phyloP scores from a whole-genome alignment of 2,797 vertebrate species.

The Sandelia bainsii region DNA sequence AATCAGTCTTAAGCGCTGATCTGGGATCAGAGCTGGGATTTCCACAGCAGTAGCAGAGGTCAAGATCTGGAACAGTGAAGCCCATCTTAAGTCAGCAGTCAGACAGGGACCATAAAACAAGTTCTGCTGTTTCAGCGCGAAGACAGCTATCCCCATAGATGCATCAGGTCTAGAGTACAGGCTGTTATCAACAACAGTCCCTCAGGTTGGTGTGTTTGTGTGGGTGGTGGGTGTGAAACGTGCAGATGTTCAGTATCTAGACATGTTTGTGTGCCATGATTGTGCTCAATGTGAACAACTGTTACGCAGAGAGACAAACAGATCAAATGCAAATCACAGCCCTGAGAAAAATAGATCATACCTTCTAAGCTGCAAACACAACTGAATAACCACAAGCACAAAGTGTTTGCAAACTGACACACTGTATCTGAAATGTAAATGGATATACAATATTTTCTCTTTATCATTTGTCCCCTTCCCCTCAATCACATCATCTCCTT shows the following conservation, averaged over 20 bases:
- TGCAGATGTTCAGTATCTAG: slow-evolving; percentile 37
- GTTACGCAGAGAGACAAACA: slow-evolving; percentile 20
- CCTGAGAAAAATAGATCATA: slow-evolving; percentile 8
- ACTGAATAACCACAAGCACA: slow-evolving; percentile 27
- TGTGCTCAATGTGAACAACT: slow-evolving; percentile 19
- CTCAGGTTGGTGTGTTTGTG: slow-evolving; percentile 38
- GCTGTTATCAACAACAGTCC: slow-evolving; percentile 66
- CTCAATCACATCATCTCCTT: slow-evolving; percentile 9
- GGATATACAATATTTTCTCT: neutral
- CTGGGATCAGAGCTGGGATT: slow-evolving; percentile 68
- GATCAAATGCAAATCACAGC: slow-evolving; percentile 14
- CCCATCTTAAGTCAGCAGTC: slow-evolving; percentile 57
- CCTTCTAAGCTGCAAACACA: neutral
- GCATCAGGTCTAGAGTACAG: slow-evolving; percentile 66
- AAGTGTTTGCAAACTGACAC: slow-evolving; percentile 9
- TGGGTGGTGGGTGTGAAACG: slow-evolving; percentile 48
- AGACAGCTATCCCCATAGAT: slow-evolving; percentile 44
- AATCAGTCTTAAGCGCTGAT: slow-evolving; percentile 67
- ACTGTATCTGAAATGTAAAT: slow-evolving; percentile 9
- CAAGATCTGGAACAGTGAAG: slow-evolving; percentile 58
- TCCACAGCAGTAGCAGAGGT: slow-evolving; percentile 61
- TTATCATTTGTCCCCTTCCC: neutral
- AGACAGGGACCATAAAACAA: slow-evolving; percentile 58
- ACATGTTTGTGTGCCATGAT: slow-evolving; percentile 19
- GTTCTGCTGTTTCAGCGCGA: slow-evolving; percentile 59